phyloP scores from a whole-genome alignment of 2,113 vertebrate species.

The Ciconia stormi region DNA sequence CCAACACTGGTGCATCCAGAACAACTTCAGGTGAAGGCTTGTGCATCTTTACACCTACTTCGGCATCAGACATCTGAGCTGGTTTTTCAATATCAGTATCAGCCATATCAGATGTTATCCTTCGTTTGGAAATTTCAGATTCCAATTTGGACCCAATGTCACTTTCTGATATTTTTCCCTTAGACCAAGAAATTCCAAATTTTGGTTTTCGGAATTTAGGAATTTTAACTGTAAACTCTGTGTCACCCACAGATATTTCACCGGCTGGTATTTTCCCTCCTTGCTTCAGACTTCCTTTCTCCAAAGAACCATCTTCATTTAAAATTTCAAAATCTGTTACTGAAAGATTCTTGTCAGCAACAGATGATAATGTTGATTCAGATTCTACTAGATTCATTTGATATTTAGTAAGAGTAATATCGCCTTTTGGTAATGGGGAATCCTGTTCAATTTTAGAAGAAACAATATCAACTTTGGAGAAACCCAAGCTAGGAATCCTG shows the following conservation, averaged over 20 bases:
- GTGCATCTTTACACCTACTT: background rate
- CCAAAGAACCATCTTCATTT: background rate
- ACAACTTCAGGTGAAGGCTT: background rate
- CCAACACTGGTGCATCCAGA: background rate
- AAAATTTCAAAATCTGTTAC: background rate
- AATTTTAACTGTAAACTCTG: slow-evolving; percentile 1
- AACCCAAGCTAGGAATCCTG: background rate
- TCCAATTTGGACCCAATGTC: rapidly evolving
- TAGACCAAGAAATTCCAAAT: slow-evolving; percentile 1
- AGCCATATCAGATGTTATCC: background rate
- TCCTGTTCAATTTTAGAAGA: background rate
- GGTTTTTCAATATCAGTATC: background rate
- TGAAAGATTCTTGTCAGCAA: background rate
- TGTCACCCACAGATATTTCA: background rate
- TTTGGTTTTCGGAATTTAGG: background rate
- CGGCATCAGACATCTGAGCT: background rate
- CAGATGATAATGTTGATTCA: background rate
- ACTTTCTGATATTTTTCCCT: background rate
- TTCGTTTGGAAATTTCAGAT: background rate
- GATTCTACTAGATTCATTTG: background rate
- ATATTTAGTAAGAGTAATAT: slow-evolving; percentile 45
- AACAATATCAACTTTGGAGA: background rate
- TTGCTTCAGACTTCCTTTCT: background rate
- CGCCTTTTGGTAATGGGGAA: background rate
- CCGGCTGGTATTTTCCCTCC: rapidly evolving